Evolutionary conservation across 1,140 invertebrate genomes (phyloP).

Genomic region (Pseudomyrmex cubaensis): DNA sequence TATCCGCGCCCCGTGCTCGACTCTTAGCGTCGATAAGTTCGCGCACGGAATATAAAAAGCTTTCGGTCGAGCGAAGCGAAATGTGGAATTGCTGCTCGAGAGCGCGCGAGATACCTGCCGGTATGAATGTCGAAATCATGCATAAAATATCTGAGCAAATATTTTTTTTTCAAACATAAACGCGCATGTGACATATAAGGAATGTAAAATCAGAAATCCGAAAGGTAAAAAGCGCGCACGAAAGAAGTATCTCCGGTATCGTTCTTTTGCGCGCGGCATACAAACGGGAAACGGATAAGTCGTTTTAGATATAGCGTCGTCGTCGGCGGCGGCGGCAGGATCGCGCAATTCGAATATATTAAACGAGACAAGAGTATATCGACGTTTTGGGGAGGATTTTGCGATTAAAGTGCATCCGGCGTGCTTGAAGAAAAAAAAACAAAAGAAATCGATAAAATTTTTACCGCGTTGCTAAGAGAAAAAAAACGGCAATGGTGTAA

Average conservation of each 20-base stretch:
- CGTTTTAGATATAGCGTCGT: conserved; percentile 2
- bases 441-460: background rate
- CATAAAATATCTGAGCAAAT: conserved; percentile 23
- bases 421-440: background rate
- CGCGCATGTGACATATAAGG: background rate
- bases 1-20: background rate
- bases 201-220: background rate
- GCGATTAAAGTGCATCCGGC: conserved; percentile 16
- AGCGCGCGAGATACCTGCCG: no score
- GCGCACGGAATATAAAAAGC: conserved; percentile 24
- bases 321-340: no score
- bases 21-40: conserved; percentile 42
- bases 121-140: conserved; percentile 22
- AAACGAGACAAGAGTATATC: conserved; percentile 26
- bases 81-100: background rate
- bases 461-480: background rate
- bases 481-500: conserved; percentile 14
- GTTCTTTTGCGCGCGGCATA: background rate
- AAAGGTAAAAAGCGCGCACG: background rate
- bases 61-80: background rate
- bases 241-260: background rate
- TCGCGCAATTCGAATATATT: background rate
- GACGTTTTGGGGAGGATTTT: background rate
- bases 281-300: background rate
- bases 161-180: background rate